phyloP scores from a whole-genome alignment of 2,888 invertebrate genomes.

The Apodemia mormo region DNA sequence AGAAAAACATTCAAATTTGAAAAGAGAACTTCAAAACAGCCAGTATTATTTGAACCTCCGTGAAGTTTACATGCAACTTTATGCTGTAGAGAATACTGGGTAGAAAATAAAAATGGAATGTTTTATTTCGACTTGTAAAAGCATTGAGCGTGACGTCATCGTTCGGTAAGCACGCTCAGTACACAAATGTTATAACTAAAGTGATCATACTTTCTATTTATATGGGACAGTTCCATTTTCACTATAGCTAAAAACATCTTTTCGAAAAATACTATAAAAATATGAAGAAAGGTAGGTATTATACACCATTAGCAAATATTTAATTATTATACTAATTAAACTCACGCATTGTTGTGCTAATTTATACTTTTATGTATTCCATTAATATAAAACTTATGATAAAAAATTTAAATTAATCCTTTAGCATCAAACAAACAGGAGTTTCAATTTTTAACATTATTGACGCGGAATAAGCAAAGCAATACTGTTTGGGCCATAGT shows the following conservation, averaged over 20 bases:
- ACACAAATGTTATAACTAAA: slow-evolving; percentile 53
- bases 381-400: no score
- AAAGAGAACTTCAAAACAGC: slow-evolving; percentile 53
- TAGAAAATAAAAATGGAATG: slow-evolving; percentile 42
- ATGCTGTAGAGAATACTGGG: slow-evolving; percentile 33
- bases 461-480: no score
- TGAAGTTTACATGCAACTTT: slow-evolving; percentile 39
- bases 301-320: no score
- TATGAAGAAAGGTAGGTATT: no score
- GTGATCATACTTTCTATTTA: background rate
- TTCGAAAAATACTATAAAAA: no score
- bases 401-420: no score
- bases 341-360: no score
- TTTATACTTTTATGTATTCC: no score
- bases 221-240: background rate
- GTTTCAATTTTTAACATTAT: no score
- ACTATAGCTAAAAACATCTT: background rate
- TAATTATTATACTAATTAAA: no score
- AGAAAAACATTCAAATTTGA: slow-evolving; percentile 70
- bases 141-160: slow-evolving; percentile 73
- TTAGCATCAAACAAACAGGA: no score
- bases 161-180: slow-evolving; percentile 72
- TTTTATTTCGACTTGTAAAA: slow-evolving; percentile 41
- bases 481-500: no score
- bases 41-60: slow-evolving; percentile 43